Conservation (phyloP, 2,888 invertebrate genomes). For the Schrankia costaestrigalis region DNA sequence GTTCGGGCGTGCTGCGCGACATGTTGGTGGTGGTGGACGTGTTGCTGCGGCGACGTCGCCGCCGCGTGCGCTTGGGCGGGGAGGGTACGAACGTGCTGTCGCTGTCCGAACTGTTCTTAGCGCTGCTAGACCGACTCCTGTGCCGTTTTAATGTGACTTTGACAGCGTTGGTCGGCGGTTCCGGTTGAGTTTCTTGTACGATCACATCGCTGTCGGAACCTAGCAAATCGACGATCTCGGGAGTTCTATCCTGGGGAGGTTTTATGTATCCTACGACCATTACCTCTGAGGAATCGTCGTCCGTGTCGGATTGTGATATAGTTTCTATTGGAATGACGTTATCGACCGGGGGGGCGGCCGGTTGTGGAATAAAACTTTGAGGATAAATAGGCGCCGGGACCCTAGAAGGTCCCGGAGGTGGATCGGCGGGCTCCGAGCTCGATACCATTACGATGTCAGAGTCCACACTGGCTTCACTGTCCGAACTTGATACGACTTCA, state of each 20-base stretch:
- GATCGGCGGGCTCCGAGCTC: constrained; percentile 29
- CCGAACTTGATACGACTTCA: constrained; percentile 73
- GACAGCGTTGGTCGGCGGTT: constrained; percentile 34
- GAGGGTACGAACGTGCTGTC: constrained; percentile 37
- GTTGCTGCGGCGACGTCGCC: constrained; percentile 6
- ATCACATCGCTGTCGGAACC: constrained; percentile 80
- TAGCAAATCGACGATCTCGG: constrained; percentile 82
- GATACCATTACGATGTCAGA: constrained; percentile 39
- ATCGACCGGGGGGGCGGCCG: constrained; percentile 24
- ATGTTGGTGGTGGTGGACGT: constrained; percentile 10
- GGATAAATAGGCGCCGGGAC: constrained; percentile 49
- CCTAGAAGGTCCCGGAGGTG: constrained; percentile 31
- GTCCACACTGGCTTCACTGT: constrained; percentile 34
- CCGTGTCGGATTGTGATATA: constrained; percentile 70
- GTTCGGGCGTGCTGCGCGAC: constrained; percentile 9
- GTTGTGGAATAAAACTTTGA: constrained; percentile 46
- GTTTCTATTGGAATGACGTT: constrained; percentile 71
- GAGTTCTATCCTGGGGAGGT: constrained; percentile 84
- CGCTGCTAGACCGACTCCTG: constrained; percentile 10
- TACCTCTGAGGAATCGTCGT: constrained; percentile 78
- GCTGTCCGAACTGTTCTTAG: constrained; percentile 36
- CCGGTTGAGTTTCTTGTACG: constrained; percentile 54
- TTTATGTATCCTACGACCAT: constrained; percentile 84
- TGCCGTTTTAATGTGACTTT: constrained; percentile 51
- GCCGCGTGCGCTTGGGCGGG: constrained; percentile 23